A percentile compares a stretch with the other conserved stretches of the same genome.
Evolutionary conservation across 30 jellyfish, hydroid and myxozoan species (phyloP).

Genomic region (Pelagia noctiluca): DNA sequence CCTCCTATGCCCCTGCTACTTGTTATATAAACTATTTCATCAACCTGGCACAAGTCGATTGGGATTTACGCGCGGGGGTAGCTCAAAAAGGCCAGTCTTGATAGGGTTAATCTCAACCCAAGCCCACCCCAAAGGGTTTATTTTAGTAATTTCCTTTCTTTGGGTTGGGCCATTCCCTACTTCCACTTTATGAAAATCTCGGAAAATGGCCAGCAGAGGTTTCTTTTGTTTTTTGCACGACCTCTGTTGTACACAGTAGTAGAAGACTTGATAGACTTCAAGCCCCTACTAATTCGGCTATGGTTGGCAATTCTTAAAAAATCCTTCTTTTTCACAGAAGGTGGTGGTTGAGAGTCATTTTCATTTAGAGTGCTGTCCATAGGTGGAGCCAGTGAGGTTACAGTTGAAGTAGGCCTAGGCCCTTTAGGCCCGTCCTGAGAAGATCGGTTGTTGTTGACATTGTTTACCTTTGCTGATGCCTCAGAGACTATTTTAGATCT

Average conservation of each 20-base stretch:
- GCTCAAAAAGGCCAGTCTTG: too few relatives aligned
- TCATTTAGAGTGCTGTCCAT: constrained; percentile 1
- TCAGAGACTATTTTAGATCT: constrained; percentile 23
- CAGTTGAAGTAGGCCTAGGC: constrained; percentile 9
- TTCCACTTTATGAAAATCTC: too few relatives aligned
- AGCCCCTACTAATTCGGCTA: not conserved
- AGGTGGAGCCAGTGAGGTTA: constrained; percentile 4
- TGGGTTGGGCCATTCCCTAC: too few relatives aligned
- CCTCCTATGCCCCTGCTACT: too few relatives aligned
- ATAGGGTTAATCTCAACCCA: too few relatives aligned
- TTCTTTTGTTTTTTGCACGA: not conserved
- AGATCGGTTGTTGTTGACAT: not conserved
- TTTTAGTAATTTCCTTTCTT: too few relatives aligned
- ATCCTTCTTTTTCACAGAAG: constrained; percentile 5
- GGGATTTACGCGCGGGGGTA: too few relatives aligned
- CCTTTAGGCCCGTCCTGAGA: constrained; percentile 3
- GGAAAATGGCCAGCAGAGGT: too few relatives aligned
- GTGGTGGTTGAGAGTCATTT: constrained; percentile 2
- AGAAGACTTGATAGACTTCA: not conserved
- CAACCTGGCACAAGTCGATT: too few relatives aligned
- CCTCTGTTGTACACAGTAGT: not conserved
- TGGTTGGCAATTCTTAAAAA: not conserved
- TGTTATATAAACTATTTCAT: too few relatives aligned
- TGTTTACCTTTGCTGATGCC: constrained; percentile 18
- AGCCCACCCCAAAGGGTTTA: too few relatives aligned